Percentiles rank a stretch among this genome's conserved stretches.
These are phyloP conservation scores for Sinodicranocentrus sp. DNA, from an alignment of 2,888 invertebrate genomes.

Conservation along the genomic window DNA sequence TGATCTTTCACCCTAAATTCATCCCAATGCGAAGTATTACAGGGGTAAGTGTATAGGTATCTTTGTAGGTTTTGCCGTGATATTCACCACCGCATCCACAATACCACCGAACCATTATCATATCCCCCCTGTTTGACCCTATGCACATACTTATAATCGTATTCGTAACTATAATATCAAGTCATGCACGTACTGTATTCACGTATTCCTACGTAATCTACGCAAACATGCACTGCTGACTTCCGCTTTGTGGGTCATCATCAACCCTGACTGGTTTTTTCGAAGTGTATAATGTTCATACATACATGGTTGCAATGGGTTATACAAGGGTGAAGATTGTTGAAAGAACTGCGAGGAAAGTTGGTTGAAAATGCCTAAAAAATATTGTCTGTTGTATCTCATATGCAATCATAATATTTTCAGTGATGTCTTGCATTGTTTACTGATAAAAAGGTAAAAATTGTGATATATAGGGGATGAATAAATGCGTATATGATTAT, in stretches of 20 bases:
- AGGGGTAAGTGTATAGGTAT: constrained; percentile 19
- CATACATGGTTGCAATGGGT: neutral
- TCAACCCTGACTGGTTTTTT: constrained; percentile 51
- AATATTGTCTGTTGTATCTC: neutral
- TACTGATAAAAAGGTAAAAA: neutral
- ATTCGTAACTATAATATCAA: neutral
- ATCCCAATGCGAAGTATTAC: neutral
- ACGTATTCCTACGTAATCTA: neutral
- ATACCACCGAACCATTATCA: constrained; percentile 10
- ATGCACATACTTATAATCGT: no score
- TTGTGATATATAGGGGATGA: neutral
- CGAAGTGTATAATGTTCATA: neutral
- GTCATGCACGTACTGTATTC: constrained; percentile 4
- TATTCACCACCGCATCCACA: neutral
- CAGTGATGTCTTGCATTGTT: constrained; percentile 10
- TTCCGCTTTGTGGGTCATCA: constrained; percentile 72
- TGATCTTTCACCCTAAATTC: constrained; percentile 53
- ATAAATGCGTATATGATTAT: neutral
- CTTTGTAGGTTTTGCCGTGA: neutral
- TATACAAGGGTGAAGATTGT: neutral
- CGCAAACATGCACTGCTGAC: constrained; percentile 46
- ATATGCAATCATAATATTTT: constrained; percentile 12
- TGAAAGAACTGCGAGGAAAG: no score
- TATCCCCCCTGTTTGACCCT: constrained; percentile 37
- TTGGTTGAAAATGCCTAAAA: no score